Evolutionary conservation across 35 echinoderm and acorn worm species (phyloP), one percentile per base, ranked within the genome.

Genomic region (Anneissia japonica): DNA sequence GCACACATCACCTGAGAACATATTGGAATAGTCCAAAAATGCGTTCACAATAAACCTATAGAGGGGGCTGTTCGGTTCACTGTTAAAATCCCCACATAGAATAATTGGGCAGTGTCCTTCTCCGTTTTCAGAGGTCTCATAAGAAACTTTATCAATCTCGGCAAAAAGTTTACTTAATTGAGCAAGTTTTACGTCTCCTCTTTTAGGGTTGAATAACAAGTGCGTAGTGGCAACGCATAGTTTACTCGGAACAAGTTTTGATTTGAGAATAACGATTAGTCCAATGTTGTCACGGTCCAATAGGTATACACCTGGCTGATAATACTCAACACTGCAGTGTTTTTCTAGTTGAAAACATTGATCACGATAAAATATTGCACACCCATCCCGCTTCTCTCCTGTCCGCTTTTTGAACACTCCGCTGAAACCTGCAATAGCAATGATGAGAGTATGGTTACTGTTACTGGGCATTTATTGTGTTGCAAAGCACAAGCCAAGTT

Each of bases 1-100:
- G 31, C 92, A 99, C 23, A 99, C 84, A 37, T 89, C 83, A 73
- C 84, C 80, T n/a, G 41, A 35, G 4, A 76, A 32, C 35, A 99
- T 35, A 46, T 81, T 74, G 21, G 45, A 34, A 73, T 94, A 99
- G 28, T 87, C 37, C 51, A 94, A 38, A 0, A 38, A 28, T 26
- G 89, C 86, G 31, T 86, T 76, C 55, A 81, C 43, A 12, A 99
- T 84, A 39, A 99, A 94, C 21, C 88, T 91, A 34, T 76, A 91
- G 1, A 99, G 87, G 14, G 91, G 86, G 43, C 82, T 89, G 12
- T 93, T 77, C 2, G 92, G 92, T 31, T 89, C 23, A 43, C 96
- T 99, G 75, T 99, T 99, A 77, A 99, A 89, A 74, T 99, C 96
- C 1, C 96, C 96, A 85, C 96, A 99, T 11, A 99, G 83, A 30